Percentiles rank a stretch among this genome's conserved stretches.
Conservation (phyloP, 2,797 vertebrate species). For the Platalea minor region DNA sequence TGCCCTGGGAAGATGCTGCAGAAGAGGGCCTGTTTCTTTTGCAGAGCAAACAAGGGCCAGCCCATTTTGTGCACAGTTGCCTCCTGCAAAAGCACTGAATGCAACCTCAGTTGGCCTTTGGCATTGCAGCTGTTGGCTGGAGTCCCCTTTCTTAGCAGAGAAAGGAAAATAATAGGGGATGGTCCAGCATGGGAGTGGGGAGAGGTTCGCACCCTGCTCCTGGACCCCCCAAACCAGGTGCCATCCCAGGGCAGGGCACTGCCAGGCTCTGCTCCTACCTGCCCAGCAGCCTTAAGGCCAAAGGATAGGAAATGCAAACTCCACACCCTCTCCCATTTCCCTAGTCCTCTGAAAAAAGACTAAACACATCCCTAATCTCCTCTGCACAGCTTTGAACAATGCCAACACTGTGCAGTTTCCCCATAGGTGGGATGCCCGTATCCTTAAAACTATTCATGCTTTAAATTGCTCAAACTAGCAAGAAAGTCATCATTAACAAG, state of each 20-base stretch:
- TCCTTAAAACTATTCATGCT: fast-evolving
- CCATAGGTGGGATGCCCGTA: fast-evolving
- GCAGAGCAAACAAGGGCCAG: neutral
- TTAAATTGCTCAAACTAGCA: no score
- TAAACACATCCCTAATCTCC: no score
- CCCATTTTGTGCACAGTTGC: neutral
- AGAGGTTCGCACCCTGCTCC: fast-evolving
- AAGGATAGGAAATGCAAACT: neutral
- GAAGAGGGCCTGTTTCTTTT: neutral
- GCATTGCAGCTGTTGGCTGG: neutral
- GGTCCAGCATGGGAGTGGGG: neutral
- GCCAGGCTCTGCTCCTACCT: neutral
- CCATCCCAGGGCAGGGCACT: neutral
- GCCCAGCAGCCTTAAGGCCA: neutral
- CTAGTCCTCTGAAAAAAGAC: no score
- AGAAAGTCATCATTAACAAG: neutral
- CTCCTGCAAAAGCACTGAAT: neutral
- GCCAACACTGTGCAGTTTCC: fast-evolving
- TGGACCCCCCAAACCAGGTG: fast-evolving
- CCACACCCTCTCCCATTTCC: fast-evolving
- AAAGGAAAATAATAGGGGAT: neutral
- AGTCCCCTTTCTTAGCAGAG: neutral
- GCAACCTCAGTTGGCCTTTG: neutral
- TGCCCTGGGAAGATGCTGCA: neutral
- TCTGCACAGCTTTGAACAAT: fast-evolving